phyloP scores from a whole-genome alignment of 2,797 vertebrate species.

The Morelia viridis region DNA sequence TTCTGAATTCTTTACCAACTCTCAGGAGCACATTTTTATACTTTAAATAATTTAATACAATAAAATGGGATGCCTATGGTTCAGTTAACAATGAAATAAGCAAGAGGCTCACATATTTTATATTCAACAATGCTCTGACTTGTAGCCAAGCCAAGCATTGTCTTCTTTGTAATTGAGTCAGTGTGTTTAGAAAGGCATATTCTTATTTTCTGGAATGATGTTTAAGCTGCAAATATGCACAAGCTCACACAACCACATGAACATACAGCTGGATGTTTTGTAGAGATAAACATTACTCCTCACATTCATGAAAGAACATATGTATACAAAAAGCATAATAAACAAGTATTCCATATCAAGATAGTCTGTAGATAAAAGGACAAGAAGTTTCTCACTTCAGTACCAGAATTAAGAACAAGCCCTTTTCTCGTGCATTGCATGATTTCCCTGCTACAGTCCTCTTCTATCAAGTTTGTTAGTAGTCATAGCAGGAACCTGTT shows the following conservation, averaged over 20 bases:
- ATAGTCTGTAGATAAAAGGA: background rate
- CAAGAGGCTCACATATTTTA: constrained; percentile 30
- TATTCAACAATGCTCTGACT: constrained; percentile 2
- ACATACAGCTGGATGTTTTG: constrained; percentile 2
- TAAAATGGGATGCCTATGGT: constrained; percentile 47
- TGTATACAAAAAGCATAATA: background rate
- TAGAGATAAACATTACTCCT: background rate
- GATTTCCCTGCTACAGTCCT: background rate
- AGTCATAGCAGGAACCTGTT: background rate
- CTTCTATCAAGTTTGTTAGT: constrained; percentile 18
- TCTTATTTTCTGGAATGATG: background rate
- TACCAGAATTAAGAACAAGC: constrained; percentile 14
- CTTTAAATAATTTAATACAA: constrained; percentile 50
- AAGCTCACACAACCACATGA: background rate
- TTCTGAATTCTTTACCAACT: constrained; percentile 48
- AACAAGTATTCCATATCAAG: background rate
- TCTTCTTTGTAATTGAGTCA: constrained; percentile 24
- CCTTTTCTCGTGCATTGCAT: constrained; percentile 28
- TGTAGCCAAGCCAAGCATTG: constrained; percentile 19
- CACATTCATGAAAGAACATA: background rate
- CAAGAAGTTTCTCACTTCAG: background rate
- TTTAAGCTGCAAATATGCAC: background rate
- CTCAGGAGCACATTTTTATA: constrained; percentile 57
- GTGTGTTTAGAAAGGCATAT: constrained; percentile 27
- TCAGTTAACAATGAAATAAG: constrained; percentile 26